Percentiles rank a stretch among this genome's conserved stretches.
These are phyloP conservation scores for Chamaea fasciata DNA, from an alignment of 2,113 vertebrate species.

Conservation along the genomic window DNA sequence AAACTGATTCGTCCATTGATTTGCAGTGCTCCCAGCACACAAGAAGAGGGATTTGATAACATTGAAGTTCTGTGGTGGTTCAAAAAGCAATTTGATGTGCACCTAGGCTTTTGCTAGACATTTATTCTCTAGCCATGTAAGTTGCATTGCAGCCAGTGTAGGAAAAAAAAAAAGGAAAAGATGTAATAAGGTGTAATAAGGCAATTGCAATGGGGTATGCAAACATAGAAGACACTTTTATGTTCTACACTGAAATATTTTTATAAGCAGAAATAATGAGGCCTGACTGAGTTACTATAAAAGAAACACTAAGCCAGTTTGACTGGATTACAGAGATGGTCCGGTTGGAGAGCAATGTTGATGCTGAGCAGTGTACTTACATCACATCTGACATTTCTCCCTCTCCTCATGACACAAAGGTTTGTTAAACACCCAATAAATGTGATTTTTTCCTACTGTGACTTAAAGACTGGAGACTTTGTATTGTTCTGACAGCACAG, in stretches of 20 bases:
- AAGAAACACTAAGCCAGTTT: background rate
- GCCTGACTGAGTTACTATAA: background rate
- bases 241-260: background rate
- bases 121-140: background rate
- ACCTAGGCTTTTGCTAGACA: background rate
- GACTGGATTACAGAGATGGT: background rate
- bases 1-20: background rate
- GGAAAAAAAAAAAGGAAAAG: background rate
- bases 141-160: background rate
- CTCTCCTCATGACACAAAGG: background rate
- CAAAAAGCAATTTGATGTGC: background rate
- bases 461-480: background rate
- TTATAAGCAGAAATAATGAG: background rate
- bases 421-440: background rate
- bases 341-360: background rate
- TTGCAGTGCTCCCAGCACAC: background rate
- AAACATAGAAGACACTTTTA: background rate
- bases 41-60: background rate
- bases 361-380: background rate
- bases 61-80: background rate
- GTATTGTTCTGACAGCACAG: background rate
- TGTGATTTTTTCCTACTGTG: background rate
- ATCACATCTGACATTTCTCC: background rate
- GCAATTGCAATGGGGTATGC: background rate
- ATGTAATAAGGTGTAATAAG: background rate